A percentile compares a stretch with the other conserved stretches of the same genome.
Conservation (phyloP, 2,888 invertebrate species). For the Elysia crispata region DNA sequence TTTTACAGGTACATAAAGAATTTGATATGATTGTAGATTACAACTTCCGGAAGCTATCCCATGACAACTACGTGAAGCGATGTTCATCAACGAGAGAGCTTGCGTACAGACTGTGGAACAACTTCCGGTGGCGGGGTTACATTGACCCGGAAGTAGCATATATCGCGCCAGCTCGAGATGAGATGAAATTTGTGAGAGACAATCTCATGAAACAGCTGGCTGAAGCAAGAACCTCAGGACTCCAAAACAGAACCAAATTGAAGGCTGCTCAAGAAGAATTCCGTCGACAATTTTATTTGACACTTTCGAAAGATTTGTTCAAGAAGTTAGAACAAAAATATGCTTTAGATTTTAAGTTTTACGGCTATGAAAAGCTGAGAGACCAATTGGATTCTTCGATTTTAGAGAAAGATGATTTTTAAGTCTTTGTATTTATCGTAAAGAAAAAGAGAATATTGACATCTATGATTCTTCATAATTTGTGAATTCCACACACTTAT, state of each 20-base stretch:
- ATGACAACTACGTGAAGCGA: background rate
- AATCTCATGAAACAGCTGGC: too few relatives aligned
- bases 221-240: too few relatives aligned
- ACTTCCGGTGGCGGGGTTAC: constrained; percentile 44
- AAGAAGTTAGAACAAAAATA: constrained; percentile 20
- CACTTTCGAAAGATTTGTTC: constrained; percentile 29
- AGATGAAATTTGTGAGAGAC: too few relatives aligned
- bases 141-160: constrained; percentile 42
- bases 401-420: too few relatives aligned
- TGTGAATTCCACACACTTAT: too few relatives aligned
- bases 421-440: too few relatives aligned
- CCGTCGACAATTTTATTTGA: background rate
- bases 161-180: constrained; percentile 23
- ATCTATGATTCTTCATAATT: too few relatives aligned
- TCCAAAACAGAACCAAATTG: constrained; percentile 3
- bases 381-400: too few relatives aligned
- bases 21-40: constrained; percentile 15
- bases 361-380: constrained; percentile 31
- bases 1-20: constrained; percentile 29
- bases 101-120: constrained; percentile 42
- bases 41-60: constrained; percentile 27
- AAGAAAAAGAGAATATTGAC: too few relatives aligned
- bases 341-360: constrained; percentile 27
- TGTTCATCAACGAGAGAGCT: constrained; percentile 30
- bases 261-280: background rate